Evolutionary conservation across 2,797 vertebrate species (phyloP).

Genomic region (Potorous gilbertii): DNA sequence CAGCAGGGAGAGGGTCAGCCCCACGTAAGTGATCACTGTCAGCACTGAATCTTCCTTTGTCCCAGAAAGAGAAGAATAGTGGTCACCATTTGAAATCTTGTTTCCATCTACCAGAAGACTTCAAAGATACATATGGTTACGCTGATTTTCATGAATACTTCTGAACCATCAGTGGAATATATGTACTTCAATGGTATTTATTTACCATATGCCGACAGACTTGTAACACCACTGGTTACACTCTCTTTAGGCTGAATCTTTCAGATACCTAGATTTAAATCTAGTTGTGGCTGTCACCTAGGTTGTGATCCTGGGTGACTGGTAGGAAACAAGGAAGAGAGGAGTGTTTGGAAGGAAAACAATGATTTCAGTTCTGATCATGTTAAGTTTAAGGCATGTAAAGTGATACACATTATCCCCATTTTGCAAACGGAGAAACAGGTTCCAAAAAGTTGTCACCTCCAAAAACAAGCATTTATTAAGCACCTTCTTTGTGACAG

Average conservation of each 20-base stretch:
- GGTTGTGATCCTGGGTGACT: not conserved
- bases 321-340: not conserved
- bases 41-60: slow-evolving; percentile 42
- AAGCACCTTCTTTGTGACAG: not conserved
- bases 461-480: not conserved
- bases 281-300: not conserved
- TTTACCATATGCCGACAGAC: not conserved
- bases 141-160: not conserved
- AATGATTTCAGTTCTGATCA: not conserved
- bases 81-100: not conserved
- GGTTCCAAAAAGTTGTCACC: not conserved
- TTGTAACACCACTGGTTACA: not conserved
- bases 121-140: not conserved
- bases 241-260: not conserved
- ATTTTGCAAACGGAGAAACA: not conserved
- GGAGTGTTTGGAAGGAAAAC: not conserved
- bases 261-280: not conserved
- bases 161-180: not conserved
- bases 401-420: not conserved
- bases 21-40: slow-evolving; percentile 67
- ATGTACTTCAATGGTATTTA: not conserved
- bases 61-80: not conserved
- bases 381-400: not conserved
- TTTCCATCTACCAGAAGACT: not conserved
- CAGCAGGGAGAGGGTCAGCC: slow-evolving; percentile 78